Conservation (phyloP, 2,888 invertebrate genomes). For the Tenthredo distinguenda region DNA sequence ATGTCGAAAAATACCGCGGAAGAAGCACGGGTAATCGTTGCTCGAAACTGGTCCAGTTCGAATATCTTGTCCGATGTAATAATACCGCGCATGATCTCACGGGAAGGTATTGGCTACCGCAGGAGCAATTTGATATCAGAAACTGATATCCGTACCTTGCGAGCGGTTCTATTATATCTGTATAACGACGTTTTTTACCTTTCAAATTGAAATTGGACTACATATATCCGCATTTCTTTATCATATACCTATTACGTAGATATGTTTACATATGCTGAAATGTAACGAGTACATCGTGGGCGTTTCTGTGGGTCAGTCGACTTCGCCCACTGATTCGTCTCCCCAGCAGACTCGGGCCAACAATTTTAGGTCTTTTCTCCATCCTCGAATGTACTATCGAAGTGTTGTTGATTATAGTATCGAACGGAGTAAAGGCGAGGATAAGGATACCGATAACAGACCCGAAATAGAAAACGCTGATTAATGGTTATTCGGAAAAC, state of each 20-base stretch:
- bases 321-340: constrained; percentile 27
- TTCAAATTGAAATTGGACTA: constrained; percentile 27
- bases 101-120: constrained; percentile 32
- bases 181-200: not conserved
- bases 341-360: not conserved
- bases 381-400: not conserved
- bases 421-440: not conserved
- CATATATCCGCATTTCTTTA: constrained; percentile 3
- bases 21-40: not conserved
- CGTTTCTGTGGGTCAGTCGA: constrained; percentile 27
- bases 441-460: not conserved
- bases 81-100: not conserved
- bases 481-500: constrained; percentile 23
- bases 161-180: not conserved
- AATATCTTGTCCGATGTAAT: constrained; percentile 10
- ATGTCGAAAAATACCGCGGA: not conserved
- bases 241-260: not conserved
- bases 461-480: not conserved
- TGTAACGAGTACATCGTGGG: constrained; percentile 13
- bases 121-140: constrained; percentile 48
- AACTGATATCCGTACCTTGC: constrained; percentile 31
- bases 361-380: not conserved
- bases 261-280: constrained; percentile 10
- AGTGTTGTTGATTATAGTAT: not conserved
- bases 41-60: constrained; percentile 31